Percentiles rank a stretch among this genome's conserved stretches.
These are phyloP conservation scores for Lepilemur ruficaudatus DNA, from an alignment of 2,797 vertebrate genomes.

Conservation along the genomic window DNA sequence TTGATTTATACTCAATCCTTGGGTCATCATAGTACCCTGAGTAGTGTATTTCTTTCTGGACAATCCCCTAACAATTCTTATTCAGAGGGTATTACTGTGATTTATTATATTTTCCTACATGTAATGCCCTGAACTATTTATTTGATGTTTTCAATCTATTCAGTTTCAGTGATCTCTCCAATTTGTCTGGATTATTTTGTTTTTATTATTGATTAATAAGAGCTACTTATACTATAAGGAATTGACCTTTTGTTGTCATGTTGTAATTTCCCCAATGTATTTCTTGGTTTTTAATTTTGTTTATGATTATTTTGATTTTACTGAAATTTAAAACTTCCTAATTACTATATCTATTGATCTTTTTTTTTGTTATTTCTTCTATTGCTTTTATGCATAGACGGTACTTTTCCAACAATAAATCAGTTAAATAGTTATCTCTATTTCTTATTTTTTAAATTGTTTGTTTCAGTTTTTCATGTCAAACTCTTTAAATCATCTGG, in stretches of 20 bases:
- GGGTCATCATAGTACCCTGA: background rate
- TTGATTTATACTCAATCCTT: conserved; percentile 38
- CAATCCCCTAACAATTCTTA: background rate
- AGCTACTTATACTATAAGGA: background rate
- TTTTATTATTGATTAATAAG: conserved; percentile 32
- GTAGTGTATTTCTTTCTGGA: background rate
- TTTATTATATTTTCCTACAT: conserved; percentile 47
- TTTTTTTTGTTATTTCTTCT: background rate
- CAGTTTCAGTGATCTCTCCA: conserved; percentile 26
- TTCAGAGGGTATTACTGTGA: conserved; percentile 9
- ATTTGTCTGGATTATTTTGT: conserved; percentile 60
- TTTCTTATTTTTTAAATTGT: background rate
- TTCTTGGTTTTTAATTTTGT: background rate
- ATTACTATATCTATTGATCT: background rate
- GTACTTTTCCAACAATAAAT: background rate
- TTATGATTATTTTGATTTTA: background rate
- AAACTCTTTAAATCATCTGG: background rate
- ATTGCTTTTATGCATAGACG: background rate
- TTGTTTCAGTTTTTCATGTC: background rate
- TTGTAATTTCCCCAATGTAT: background rate
- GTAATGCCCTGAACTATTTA: conserved; percentile 33
- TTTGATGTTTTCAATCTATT: conserved; percentile 47
- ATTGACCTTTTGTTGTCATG: conserved; percentile 38
- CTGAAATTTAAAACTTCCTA: background rate
- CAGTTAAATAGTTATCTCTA: background rate